Evolutionary conservation across 2,888 invertebrate species (phyloP), one percentile per base, ranked within the genome.

Genomic region (Polydrusus pterygomalis): DNA sequence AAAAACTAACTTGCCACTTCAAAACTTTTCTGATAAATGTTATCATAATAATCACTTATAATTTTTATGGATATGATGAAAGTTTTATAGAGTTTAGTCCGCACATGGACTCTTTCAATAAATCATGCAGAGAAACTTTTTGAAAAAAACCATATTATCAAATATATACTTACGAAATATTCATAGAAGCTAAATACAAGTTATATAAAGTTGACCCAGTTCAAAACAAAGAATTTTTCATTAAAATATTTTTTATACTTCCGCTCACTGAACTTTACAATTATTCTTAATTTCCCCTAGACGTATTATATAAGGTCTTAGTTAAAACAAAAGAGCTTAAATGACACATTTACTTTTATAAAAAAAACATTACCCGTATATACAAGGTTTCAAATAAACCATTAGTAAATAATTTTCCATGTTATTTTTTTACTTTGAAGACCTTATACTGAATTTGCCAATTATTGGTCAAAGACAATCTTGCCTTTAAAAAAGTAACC

Each of bases 121-220:
- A 20, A 51, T 20, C 17, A 20, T 18, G 11, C 13, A 51, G 11
- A 47, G 3, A 18, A 20, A 51, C 11, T 51, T n/a, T n/a, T n/a
- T n/a, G n/a, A n/a, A n/a, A n/a, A n/a, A n/a, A n/a, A n/a, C n/a
- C n/a, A n/a, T 13, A n/a, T 6, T n/a, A 47, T 8, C n/a, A 47
- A 47, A 9, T 17, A 17, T 15, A 47, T 51, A 51, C 17, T 20
- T 18, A 51, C 20, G 11, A 51, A 20, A 51, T 2, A 49, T 49
- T 49, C 13, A 49, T 17, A 20, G 17, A 51, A 51, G 20, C 18
- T 20, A 9, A 3, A 49, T 15, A 49, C 9, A 51, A 51, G 20
- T 51, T 20, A 51, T 9, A 49, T 20, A 51, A 10, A 51, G 20
- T 51, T 51, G 9, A 51, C 51, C 51, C 9, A 51, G 51, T 51